These are phyloP conservation scores for Eurytoma californica DNA, from an alignment of 2,888 invertebrate genomes.

Conservation along the genomic window DNA sequence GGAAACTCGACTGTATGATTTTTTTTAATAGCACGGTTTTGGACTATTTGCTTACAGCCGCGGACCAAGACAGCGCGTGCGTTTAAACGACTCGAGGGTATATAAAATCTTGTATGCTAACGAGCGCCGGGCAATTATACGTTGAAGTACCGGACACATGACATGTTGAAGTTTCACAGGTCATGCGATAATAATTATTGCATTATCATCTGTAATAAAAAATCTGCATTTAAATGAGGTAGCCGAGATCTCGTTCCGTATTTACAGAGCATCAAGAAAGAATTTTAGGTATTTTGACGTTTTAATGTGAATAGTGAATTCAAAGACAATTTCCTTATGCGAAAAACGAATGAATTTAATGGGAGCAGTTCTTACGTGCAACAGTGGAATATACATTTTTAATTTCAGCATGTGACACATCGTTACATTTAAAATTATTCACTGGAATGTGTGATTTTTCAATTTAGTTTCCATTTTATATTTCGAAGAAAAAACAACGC, in stretches of 20 bases:
- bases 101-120: slow-evolving; percentile 35
- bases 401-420: no score
- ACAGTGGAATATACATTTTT: no score
- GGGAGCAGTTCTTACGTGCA: no score
- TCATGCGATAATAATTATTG: slow-evolving; percentile 32
- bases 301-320: no score
- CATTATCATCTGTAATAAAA: neutral
- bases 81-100: slow-evolving; percentile 22
- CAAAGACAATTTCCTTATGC: no score
- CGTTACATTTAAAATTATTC: no score
- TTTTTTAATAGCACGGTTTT: slow-evolving; percentile 29
- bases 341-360: no score
- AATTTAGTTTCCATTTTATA: no score
- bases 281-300: no score
- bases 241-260: neutral
- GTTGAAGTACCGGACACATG: slow-evolving; percentile 38
- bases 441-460: no score
- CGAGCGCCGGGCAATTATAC: slow-evolving; percentile 28
- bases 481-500: no score
- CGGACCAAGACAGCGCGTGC: slow-evolving; percentile 30
- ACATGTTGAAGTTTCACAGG: slow-evolving; percentile 33
- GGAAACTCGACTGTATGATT: neutral
- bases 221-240: no score
- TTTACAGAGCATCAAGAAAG: neutral
- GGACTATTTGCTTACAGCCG: neutral